Evolutionary conservation across 2,797 vertebrate genomes (phyloP).

Genomic region (Rhinoraja longicauda): DNA sequence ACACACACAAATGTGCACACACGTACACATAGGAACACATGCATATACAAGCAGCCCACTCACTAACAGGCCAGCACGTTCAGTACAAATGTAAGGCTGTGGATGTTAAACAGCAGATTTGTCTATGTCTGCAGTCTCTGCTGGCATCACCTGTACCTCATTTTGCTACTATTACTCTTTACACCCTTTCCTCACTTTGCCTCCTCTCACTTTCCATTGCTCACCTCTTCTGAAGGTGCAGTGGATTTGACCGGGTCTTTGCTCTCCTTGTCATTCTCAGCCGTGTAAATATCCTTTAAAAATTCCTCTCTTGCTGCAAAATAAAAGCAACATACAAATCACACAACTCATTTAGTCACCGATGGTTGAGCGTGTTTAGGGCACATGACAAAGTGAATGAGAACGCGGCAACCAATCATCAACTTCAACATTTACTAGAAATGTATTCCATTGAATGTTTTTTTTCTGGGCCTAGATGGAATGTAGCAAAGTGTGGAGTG

Average conservation of each 20-base stretch:
- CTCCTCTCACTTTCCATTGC: not conserved
- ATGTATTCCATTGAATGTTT: no score
- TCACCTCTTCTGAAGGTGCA: not conserved
- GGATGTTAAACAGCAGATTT: not conserved
- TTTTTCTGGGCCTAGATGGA: no score
- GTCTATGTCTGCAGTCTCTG: not conserved
- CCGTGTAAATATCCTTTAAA: not conserved
- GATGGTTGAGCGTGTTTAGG: no score
- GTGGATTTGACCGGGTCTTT: not conserved
- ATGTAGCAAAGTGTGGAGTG: no score
- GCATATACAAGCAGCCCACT: not conserved
- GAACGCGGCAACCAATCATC: no score
- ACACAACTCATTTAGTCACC: not conserved
- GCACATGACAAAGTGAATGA: not conserved
- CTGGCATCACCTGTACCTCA: not conserved
- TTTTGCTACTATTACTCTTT: not conserved
- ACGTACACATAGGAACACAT: no score
- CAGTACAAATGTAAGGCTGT: not conserved
- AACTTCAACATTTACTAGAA: no score
- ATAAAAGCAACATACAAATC: not conserved
- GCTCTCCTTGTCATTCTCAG: not conserved
- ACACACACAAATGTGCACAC: not conserved
- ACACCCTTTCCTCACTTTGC: not conserved
- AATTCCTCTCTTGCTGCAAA: conserved; percentile 14
- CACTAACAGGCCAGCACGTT: not conserved